A percentile compares a stretch with the other conserved stretches of the same genome.
These are phyloP conservation scores for Agapornis canus DNA, from an alignment of 2,797 vertebrate species.

Conservation along the genomic window DNA sequence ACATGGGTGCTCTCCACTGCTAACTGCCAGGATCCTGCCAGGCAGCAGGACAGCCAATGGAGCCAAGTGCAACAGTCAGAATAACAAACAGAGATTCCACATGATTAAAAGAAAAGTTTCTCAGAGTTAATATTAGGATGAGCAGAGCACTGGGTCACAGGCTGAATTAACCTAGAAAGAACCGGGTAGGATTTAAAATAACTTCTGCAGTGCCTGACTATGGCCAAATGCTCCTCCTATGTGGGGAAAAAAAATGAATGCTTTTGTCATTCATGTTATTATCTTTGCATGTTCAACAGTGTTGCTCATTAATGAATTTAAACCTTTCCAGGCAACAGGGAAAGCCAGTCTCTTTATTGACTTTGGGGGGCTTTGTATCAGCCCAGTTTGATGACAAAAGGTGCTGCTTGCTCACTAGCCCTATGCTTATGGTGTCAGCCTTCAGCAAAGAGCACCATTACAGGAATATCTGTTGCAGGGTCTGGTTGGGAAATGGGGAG, in stretches of 20 bases:
- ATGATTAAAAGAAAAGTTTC: constrained; percentile 22
- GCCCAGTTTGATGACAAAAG: not conserved
- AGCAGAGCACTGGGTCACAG: constrained; percentile 1
- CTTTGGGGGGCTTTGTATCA: not conserved
- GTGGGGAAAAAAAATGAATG: not conserved
- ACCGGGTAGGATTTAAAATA: not conserved
- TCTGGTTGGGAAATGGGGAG: not conserved
- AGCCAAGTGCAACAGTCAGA: constrained; percentile 41
- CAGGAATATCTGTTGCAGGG: not conserved
- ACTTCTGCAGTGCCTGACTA: not conserved
- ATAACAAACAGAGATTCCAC: constrained; percentile 43
- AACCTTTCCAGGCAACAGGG: not conserved
- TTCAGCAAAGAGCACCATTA: not conserved
- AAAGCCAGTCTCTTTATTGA: not conserved
- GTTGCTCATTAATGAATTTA: not conserved
- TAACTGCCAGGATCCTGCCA: not conserved
- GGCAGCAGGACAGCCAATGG: not conserved
- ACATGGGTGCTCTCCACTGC: not conserved
- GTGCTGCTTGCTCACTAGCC: not conserved
- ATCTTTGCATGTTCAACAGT: not conserved
- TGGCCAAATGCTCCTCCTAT: not conserved
- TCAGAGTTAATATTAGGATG: constrained; percentile 55
- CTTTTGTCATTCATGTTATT: not conserved
- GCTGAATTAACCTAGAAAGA: not conserved
- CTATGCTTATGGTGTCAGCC: not conserved